Conservation (phyloP, 2,113 vertebrate genomes). For the Elephantulus edwardii region DNA sequence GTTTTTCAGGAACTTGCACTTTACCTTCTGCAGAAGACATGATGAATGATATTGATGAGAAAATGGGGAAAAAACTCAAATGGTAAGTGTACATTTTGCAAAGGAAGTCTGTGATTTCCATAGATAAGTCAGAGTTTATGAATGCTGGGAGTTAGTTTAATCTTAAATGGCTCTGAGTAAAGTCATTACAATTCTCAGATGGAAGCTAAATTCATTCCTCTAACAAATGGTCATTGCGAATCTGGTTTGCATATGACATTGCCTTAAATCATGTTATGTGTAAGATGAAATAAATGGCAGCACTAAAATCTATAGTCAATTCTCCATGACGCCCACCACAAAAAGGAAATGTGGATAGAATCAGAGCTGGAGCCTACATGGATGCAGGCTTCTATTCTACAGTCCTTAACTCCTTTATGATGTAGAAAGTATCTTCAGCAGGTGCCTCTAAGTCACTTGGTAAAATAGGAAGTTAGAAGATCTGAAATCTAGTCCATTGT, state of each 20-base stretch:
- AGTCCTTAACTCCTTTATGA: neutral
- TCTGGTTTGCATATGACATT: neutral
- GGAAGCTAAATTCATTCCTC: neutral
- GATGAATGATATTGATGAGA: constrained; percentile 85
- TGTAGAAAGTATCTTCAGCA: neutral
- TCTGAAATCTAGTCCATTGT: neutral
- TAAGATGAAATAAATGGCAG: neutral
- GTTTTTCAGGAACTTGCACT: constrained; percentile 82
- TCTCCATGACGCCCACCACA: neutral
- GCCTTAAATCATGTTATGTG: neutral
- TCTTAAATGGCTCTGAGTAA: neutral
- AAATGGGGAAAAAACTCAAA: constrained; percentile 80
- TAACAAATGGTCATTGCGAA: neutral
- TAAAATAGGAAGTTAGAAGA: neutral
- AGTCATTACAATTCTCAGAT: neutral
- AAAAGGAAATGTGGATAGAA: neutral
- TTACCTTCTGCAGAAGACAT: constrained; percentile 85
- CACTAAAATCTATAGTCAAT: neutral
- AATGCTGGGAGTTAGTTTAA: neutral
- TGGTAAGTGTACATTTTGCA: constrained; percentile 72
- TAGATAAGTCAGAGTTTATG: neutral
- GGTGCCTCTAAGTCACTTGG: neutral
- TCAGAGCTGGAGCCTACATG: too few relatives aligned
- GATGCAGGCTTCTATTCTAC: neutral
- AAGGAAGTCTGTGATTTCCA: neutral